Conservation (phyloP, 2,113 vertebrate genomes). For the Fregata magnificens region DNA sequence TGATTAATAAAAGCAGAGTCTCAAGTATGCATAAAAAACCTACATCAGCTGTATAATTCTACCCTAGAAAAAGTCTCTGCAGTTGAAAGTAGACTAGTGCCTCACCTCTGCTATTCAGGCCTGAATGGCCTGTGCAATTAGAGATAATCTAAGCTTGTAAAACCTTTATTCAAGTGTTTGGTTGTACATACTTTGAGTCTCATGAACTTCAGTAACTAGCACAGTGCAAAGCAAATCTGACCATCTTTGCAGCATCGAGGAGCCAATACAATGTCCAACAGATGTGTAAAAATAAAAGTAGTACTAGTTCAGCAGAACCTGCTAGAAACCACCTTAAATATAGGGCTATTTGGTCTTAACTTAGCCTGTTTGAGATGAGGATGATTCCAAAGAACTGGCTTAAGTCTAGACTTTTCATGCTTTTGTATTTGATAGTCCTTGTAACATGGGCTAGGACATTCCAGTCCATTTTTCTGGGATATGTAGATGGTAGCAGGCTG, state of each 20-base stretch:
- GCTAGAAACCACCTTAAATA: background rate
- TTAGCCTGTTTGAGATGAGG: background rate
- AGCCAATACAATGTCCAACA: background rate
- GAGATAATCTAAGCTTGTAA: background rate
- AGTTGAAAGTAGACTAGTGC: background rate
- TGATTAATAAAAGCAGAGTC: background rate
- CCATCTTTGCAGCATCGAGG: background rate
- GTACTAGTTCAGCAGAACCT: background rate
- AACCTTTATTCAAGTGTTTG: background rate
- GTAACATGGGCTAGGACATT: background rate
- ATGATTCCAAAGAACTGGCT: background rate
- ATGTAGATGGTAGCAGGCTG: background rate
- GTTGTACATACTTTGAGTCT: background rate
- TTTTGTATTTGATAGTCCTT: background rate
- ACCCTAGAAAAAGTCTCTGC: background rate
- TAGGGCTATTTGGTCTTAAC: background rate
- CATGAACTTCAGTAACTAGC: background rate
- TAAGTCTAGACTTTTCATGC: background rate
- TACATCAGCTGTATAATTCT: background rate
- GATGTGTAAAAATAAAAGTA: background rate
- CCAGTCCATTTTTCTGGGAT: background rate
- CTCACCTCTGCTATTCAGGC: background rate
- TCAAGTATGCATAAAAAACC: background rate
- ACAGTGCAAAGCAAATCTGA: background rate
- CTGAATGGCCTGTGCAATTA: background rate